These are phyloP conservation scores for Chloropsis cyanopogon DNA, from an alignment of 2,113 vertebrate genomes.

Conservation along the genomic window DNA sequence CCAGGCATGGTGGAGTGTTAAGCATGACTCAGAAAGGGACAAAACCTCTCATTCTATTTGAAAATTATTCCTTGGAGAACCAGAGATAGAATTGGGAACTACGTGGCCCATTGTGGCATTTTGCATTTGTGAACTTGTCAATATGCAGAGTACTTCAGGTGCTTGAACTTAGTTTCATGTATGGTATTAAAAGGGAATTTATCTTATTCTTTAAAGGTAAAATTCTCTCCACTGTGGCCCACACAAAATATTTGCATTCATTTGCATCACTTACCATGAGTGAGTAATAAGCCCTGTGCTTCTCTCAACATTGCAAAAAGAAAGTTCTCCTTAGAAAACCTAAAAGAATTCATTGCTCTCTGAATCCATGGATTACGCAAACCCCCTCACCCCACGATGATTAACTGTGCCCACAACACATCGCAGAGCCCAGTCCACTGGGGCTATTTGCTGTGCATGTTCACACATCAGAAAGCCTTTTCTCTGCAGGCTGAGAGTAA, in stretches of 20 bases:
- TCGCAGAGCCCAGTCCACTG: background rate
- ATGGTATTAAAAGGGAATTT: background rate
- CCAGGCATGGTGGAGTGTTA: background rate
- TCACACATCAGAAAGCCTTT: background rate
- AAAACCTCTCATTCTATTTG: background rate
- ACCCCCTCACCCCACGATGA: background rate
- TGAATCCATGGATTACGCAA: background rate
- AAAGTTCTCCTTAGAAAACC: background rate
- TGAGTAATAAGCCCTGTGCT: conserved; percentile 6
- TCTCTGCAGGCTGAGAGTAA: background rate
- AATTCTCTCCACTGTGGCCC: background rate
- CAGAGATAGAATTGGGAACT: background rate
- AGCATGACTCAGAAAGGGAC: background rate
- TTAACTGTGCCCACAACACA: background rate
- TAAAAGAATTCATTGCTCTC: background rate
- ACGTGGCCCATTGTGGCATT: background rate
- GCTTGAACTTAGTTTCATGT: background rate
- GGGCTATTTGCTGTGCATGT: background rate
- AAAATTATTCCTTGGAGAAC: background rate
- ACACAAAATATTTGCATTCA: conserved; percentile 34
- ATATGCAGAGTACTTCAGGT: background rate
- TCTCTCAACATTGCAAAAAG: background rate
- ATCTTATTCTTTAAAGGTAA: background rate
- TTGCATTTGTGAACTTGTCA: background rate
- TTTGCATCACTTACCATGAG: conserved; percentile 15